Evolutionary conservation across 2,797 vertebrate species (phyloP).

Genomic region (Anguilla megastoma): DNA sequence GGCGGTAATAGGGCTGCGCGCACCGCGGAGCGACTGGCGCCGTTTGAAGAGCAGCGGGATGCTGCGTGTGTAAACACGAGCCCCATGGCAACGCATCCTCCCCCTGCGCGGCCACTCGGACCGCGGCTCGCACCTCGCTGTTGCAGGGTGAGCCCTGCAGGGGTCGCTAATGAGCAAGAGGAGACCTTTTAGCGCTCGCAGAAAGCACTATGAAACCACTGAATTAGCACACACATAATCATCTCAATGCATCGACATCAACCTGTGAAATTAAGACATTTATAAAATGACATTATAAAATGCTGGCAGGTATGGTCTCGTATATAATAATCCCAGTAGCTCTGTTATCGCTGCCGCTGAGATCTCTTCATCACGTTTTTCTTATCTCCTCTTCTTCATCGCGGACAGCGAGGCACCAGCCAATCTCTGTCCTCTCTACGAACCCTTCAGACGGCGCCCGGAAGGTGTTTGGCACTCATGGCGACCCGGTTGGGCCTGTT

Average conservation of each 20-base stretch:
- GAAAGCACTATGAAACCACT: neutral
- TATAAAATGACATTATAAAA: neutral
- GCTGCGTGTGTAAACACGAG: neutral
- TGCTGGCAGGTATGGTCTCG: neutral
- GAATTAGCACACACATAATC: neutral
- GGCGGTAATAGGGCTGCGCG: neutral
- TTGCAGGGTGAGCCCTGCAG: neutral
- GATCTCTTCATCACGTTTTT: neutral
- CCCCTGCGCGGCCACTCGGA: neutral
- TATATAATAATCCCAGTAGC: neutral
- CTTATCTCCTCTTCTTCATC: neutral
- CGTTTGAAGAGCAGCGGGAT: neutral
- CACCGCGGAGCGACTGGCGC: neutral
- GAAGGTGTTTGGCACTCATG: neutral
- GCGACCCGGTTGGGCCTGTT: neutral
- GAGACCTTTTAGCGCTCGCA: neutral
- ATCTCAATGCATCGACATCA: neutral
- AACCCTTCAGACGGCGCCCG: neutral
- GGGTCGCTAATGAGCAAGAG: neutral
- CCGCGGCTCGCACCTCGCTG: neutral
- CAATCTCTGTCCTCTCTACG: neutral
- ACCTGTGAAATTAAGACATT: neutral
- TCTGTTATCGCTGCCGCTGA: neutral
- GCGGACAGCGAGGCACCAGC: neutral
- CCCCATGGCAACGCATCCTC: neutral